Evolutionary conservation across 2,888 invertebrate species (phyloP).

Genomic region (Corbicula japonica): DNA sequence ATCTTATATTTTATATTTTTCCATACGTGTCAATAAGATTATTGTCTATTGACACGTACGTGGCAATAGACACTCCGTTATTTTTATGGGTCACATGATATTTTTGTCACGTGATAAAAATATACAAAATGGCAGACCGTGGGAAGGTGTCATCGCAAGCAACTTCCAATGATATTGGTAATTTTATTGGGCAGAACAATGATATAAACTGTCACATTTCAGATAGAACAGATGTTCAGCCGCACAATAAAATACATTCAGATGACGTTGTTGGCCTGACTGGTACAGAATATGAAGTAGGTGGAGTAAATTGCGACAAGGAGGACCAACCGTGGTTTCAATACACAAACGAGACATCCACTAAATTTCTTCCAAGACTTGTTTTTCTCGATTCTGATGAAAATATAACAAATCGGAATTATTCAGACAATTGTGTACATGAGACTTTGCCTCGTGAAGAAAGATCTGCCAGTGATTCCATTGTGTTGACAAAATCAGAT

Average conservation of each 20-base stretch:
- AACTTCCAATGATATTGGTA: neutral
- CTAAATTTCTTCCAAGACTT: constrained; percentile 36
- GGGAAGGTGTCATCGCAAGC: neutral
- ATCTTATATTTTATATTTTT: no score
- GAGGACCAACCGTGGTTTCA: constrained; percentile 31
- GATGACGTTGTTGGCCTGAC: neutral
- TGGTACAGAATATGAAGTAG: constrained; percentile 20
- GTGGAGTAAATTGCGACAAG: constrained; percentile 35
- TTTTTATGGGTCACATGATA: constrained; percentile 2
- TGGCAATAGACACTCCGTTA: no score
- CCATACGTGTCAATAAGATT: no score
- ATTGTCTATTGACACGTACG: no score
- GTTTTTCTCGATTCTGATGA: constrained; percentile 55
- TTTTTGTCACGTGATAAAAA: constrained; percentile 30
- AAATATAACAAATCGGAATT: constrained; percentile 24
- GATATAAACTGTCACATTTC: neutral
- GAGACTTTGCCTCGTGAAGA: neutral
- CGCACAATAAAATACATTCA: neutral
- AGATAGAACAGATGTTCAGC: neutral
- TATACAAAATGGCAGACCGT: constrained; percentile 40
- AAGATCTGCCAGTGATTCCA: constrained; percentile 33
- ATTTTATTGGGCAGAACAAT: neutral
- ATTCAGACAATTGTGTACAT: neutral
- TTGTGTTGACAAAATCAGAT: no score
- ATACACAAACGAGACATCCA: constrained; percentile 6